Percentiles rank a stretch among this genome's conserved stretches.
Evolutionary conservation across 2,113 vertebrate species (phyloP).

Genomic region (Aegithalos caudatus): DNA sequence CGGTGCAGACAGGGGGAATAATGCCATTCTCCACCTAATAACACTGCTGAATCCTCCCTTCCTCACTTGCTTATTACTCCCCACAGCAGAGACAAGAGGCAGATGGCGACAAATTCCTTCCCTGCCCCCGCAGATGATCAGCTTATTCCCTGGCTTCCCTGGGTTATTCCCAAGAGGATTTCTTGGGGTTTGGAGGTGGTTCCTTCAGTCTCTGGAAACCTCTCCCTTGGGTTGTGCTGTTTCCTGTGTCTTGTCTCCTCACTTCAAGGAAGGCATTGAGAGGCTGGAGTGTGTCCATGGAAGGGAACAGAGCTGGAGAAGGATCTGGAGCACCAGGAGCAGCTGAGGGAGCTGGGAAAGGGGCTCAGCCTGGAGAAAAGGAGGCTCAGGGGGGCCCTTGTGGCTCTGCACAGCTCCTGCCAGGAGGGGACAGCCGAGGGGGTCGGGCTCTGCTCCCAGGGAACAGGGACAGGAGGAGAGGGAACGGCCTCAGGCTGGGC

Average conservation of each 20-base stretch:
- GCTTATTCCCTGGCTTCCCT: slow-evolving; percentile 51
- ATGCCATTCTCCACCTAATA: slow-evolving; percentile 18
- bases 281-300: background rate
- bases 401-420: background rate
- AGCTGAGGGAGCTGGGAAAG: background rate
- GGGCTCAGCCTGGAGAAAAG: background rate
- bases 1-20: slow-evolving; percentile 6
- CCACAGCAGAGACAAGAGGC: slow-evolving; percentile 72
- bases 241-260: background rate
- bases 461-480: background rate
- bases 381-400: background rate
- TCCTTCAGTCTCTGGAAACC: slow-evolving; percentile 56
- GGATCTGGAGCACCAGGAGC: rapidly evolving
- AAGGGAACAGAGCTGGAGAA: background rate
- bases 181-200: background rate
- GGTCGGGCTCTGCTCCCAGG: rapidly evolving
- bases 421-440: background rate
- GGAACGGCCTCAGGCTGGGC: rapidly evolving
- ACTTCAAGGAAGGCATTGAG: background rate
- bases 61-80: slow-evolving; percentile 69
- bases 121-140: slow-evolving; percentile 68
- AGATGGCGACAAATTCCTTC: slow-evolving; percentile 75
- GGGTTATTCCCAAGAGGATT: slow-evolving; percentile 18
- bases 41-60: slow-evolving; percentile 50
- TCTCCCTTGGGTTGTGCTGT: background rate